Evolutionary conservation across 2,888 invertebrate genomes (phyloP), one percentile per base, ranked within the genome.

Genomic region (Netelia fuscicornis): DNA sequence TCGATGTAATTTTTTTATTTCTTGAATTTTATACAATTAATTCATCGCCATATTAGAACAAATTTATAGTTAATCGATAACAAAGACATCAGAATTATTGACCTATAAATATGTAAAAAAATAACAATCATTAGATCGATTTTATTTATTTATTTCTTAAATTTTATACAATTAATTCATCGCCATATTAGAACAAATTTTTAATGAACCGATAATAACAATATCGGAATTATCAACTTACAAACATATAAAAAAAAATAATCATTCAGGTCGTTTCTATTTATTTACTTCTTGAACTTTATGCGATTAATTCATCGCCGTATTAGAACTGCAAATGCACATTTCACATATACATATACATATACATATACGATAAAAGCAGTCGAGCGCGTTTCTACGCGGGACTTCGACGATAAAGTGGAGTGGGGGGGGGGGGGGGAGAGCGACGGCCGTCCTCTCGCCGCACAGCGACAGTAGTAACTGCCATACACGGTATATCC

Each of bases 291-390:
- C 11, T 48, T 13, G 11, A 10, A 13, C 48, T 48, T 13, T 10
- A 48, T 48, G 3, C 11, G 11, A 48, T 48, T 48, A 13, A 48
- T 48, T 56, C 56, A 13, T n/a, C 17, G n/a, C 20, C 56, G 8
- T 17, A 56, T 56, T 20, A 56, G 17, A 56, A 56, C 9, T 56
- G 3, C 20, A 5, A 56, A 8, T 17, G n/a, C 56, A 56, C 20
- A 56, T 13, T 56, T 56, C 44, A 8, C 23, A 72, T 48, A 60
- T n/a, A 10, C 17, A 17, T 17, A 17, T 17, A 17, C 23, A 54
- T 65, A 70, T 52, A 54, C 56, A 70, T 52, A 52, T 74, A 64
- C 37, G 54, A 70, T 37, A 60, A 60, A 60, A 60, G 60, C 60
- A 17, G 56, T 56, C 56, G 60, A 60, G 60, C 60, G 23, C 60